Base-by-base conservation (phyloP, 2,888 invertebrate genomes). In the Acleris emargana region DNA sequence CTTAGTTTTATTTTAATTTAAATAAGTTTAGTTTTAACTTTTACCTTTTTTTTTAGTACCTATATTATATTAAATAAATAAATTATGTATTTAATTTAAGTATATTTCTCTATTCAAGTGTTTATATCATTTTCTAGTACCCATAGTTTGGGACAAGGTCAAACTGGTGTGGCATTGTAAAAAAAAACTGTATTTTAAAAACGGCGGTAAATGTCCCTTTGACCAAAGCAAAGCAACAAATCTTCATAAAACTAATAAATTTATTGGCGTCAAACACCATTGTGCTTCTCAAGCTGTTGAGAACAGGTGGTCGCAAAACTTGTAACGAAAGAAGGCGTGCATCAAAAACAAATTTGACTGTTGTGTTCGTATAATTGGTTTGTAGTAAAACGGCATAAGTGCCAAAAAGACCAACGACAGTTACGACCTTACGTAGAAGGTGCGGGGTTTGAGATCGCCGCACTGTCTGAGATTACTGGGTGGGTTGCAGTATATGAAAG, bases 271-370 rank as follows among this genome's bases (percentile, higher is more conserved):
- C 64, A 58, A 59, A 50, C 28, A 54, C 11, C n/a, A 59, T 59
- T 64, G 64, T 59, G 22, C 9, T 22, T 5, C 16, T 43, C 43
- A 42, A n/a, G 22, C 42, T 32, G 11, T 18, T 7, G 3, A 51
- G 50, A 45, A 54, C 64, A 64, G 60, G 55, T 55, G 64, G 53
- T 38, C n/a, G 49, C 17, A 52, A 45, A 28, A 67, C 70, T 38
- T 13, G 49, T 13, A 52, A 45, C 42, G 68, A 70, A 69, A 84
- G 83, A 82, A 85, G 84, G 79, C 67, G 72, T 70, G 76, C 82
- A 86, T 87, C 86, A 86, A 76, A 79, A 86, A 82, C 84, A 76
- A 86, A 86, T 86, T 85, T 77, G 69, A 76, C 72, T 72, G 80
- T 86, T 86, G 82, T 86, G 71, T 62, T 43, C 67, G 69, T 69